Evolutionary conservation across 2,113 vertebrate genomes (phyloP).

Genomic region (Platichthys stellatus): DNA sequence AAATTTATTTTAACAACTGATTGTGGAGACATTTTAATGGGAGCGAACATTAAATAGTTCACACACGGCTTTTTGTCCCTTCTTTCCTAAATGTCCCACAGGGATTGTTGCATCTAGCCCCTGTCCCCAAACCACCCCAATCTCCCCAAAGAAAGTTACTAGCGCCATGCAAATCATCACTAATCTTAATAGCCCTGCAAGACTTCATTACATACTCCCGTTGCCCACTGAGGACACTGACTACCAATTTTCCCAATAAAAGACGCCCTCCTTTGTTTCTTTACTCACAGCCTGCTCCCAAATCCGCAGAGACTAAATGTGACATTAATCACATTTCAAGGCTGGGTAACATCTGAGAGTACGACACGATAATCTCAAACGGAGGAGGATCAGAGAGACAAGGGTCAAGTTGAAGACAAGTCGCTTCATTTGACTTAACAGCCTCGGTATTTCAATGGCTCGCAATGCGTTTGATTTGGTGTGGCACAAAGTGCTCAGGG

Average conservation of each 20-base stretch:
- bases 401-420: slow-evolving; percentile 15
- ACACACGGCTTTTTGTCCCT: not conserved
- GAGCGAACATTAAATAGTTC: not conserved
- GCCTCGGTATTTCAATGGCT: slow-evolving; percentile 25
- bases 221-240: slow-evolving; percentile 20
- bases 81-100: not conserved
- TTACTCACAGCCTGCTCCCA: slow-evolving; percentile 2
- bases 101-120: not conserved
- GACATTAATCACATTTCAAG: slow-evolving; percentile 69
- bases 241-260: slow-evolving; percentile 21
- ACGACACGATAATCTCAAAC: slow-evolving; percentile 51
- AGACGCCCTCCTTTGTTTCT: slow-evolving; percentile 22
- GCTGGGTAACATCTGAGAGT: slow-evolving; percentile 46
- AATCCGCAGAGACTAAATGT: slow-evolving; percentile 53
- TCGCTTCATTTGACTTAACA: slow-evolving; percentile 46
- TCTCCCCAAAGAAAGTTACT: slow-evolving; percentile 1
- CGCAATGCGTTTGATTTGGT: not conserved
- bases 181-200: slow-evolving; percentile 42
- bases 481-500: slow-evolving; percentile 16
- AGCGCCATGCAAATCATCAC: not conserved
- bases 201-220: slow-evolving; percentile 3
- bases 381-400: slow-evolving; percentile 52
- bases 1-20: too few species aligned
- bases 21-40: not conserved
- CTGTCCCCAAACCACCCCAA: not conserved